Evolutionary conservation across 2,797 vertebrate genomes (phyloP).

Genomic region (Characodon lateralis): DNA sequence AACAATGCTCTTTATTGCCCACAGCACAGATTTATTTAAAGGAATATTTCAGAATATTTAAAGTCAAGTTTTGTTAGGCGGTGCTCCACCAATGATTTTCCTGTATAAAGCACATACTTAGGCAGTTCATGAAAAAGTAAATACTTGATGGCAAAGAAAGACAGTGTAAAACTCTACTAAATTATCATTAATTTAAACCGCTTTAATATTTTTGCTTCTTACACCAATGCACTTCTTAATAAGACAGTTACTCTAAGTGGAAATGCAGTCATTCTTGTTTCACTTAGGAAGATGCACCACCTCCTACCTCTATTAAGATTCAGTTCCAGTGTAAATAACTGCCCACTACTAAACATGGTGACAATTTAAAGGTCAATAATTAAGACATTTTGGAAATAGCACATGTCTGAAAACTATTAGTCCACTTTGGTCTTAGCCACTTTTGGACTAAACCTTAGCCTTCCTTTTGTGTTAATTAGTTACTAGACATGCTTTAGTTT

Average conservation of each 20-base stretch:
- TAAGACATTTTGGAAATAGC: background rate
- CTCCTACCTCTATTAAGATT: background rate
- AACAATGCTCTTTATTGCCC: constrained; percentile 57
- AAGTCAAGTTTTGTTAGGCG: background rate
- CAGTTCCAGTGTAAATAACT: background rate
- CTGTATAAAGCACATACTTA: background rate
- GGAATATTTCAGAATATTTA: background rate
- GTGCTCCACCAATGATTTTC: background rate
- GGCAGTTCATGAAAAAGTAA: background rate
- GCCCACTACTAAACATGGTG: background rate
- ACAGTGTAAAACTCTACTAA: background rate
- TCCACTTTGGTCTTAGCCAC: background rate
- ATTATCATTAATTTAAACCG: background rate
- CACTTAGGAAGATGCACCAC: background rate
- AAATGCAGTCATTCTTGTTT: background rate
- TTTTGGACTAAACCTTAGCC: background rate
- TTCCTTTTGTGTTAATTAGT: too few relatives aligned
- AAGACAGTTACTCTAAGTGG: background rate
- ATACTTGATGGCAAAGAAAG: background rate
- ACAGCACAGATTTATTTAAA: constrained; percentile 56
- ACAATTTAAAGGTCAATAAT: background rate
- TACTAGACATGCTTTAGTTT: too few relatives aligned
- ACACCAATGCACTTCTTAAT: background rate
- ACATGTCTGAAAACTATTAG: background rate
- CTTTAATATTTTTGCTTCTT: background rate